These are phyloP conservation scores for Cossypha niveicapilla DNA, from an alignment of 2,797 vertebrate genomes.

Conservation along the genomic window DNA sequence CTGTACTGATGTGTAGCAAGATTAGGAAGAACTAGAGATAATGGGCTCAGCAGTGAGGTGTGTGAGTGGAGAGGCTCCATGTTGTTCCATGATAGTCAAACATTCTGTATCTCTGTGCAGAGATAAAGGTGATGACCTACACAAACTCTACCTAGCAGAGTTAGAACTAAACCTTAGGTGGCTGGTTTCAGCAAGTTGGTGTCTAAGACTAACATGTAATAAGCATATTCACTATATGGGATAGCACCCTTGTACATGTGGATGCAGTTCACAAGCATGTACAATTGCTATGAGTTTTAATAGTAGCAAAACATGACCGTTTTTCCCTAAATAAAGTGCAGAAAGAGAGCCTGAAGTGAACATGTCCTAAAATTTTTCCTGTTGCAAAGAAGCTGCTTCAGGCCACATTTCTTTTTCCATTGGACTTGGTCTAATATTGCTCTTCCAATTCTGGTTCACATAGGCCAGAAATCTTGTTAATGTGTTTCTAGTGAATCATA, in stretches of 20 bases:
- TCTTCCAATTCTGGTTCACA: not conserved
- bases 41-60: not conserved
- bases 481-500: not conserved
- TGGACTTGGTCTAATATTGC: not conserved
- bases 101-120: fast-evolving
- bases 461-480: not conserved
- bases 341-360: not conserved
- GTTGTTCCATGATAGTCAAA: not conserved
- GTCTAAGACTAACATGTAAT: not conserved
- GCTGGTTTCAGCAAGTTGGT: not conserved
- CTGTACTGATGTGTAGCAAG: not conserved
- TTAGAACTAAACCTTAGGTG: not conserved
- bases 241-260: not conserved
- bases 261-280: not conserved
- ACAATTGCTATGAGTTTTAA: not conserved
- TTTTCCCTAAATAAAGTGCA: not conserved
- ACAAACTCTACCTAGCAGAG: not conserved
- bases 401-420: not conserved
- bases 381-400: not conserved
- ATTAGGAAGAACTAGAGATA: not conserved
- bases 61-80: fast-evolving
- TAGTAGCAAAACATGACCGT: not conserved
- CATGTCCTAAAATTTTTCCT: not conserved
- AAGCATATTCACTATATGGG: not conserved
- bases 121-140: not conserved